Conservation (phyloP, 92 coral and sea anemone species). For the Actinostola sp. region DNA sequence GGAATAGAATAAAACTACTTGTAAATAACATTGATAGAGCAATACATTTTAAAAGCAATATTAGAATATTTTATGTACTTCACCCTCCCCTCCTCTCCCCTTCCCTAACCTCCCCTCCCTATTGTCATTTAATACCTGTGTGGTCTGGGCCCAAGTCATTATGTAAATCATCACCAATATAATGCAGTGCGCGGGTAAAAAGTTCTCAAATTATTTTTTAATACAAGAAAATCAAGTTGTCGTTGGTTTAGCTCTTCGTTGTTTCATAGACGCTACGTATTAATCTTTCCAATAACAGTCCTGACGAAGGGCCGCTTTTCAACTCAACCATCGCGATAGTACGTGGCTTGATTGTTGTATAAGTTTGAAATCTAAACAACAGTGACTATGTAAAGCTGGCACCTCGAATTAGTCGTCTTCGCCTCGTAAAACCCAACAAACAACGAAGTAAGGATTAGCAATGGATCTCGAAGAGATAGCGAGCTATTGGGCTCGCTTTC, state of each 20-base stretch:
- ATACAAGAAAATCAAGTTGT: too few species aligned
- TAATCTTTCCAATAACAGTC: background rate
- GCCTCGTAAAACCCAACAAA: background rate
- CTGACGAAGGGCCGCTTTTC: too few species aligned
- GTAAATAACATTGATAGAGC: too few species aligned
- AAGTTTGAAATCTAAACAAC: slow-evolving; percentile 1
- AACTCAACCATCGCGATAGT: background rate
- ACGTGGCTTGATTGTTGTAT: background rate
- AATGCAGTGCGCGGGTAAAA: slow-evolving; percentile 27
- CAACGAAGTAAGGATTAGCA: background rate
- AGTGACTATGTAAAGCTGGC: slow-evolving; percentile 8
- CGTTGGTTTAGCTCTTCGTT: background rate
- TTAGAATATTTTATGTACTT: too few species aligned
- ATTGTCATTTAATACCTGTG: too few species aligned
- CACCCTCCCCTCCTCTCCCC: too few species aligned
- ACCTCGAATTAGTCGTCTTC: background rate
- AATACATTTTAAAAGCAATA: too few species aligned
- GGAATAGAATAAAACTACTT: too few species aligned
- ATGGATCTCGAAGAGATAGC: slow-evolving; percentile 86
- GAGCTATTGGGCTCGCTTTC: slow-evolving; percentile 90
- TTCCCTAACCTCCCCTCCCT: background rate
- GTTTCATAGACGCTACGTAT: too few species aligned
- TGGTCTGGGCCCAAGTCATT: slow-evolving; percentile 32
- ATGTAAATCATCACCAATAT: slow-evolving; percentile 19
- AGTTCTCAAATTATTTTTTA: background rate